Conservation (phyloP, 2,113 vertebrate genomes). For the Sander lucioperca region DNA sequence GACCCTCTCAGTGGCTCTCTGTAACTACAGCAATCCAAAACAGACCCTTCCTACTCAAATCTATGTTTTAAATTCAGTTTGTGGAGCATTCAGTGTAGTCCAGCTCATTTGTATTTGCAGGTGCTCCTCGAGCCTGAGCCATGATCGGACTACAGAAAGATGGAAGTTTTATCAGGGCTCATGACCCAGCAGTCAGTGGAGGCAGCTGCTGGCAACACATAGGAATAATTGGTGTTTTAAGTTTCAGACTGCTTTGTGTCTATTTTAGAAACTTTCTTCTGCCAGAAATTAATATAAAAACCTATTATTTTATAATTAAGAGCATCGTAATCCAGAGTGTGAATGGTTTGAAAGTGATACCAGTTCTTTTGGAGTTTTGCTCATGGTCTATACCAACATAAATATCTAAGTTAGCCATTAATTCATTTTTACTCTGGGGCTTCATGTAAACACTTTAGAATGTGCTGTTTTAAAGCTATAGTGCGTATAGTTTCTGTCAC, state of each 20-base stretch:
- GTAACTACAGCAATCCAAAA: not conserved
- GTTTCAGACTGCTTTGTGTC: conserved; percentile 37
- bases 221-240: conserved; percentile 42
- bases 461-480: not conserved
- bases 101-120: conserved; percentile 45
- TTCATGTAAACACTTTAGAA: not conserved
- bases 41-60: conserved; percentile 1
- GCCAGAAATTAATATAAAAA: conserved; percentile 8
- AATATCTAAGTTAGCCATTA: not conserved
- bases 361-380: not conserved
- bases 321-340: not conserved
- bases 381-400: not conserved
- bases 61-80: conserved; percentile 28
- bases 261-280: conserved; percentile 15
- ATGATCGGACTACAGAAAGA: conserved; percentile 46
- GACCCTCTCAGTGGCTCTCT: not conserved
- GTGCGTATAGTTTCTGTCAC: too few relatives aligned
- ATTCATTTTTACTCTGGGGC: not conserved
- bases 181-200: conserved; percentile 45
- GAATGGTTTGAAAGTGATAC: not conserved
- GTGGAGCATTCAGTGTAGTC: not conserved
- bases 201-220: conserved; percentile 42
- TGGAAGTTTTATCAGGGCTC: conserved; percentile 33
- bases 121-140: conserved; percentile 15
- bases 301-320: not conserved